Evolutionary conservation across 2,888 invertebrate genomes (phyloP).

Genomic region (Masnerella sp.): DNA sequence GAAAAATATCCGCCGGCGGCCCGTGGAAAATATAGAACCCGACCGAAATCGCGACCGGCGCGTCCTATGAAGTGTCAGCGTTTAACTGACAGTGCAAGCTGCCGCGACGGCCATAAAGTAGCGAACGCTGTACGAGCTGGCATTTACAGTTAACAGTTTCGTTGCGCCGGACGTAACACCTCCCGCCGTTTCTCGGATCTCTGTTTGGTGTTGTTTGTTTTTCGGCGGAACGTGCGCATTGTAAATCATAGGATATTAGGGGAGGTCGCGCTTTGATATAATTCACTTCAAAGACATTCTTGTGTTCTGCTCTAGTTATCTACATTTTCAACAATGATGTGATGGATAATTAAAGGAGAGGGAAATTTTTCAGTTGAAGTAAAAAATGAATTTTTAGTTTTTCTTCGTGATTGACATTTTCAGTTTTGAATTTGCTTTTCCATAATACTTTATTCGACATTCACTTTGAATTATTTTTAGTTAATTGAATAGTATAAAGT

Average conservation of each 20-base stretch:
- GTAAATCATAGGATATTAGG: conserved; percentile 77
- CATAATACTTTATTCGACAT: too few species aligned
- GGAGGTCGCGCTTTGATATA: conserved; percentile 75
- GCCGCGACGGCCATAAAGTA: conserved; percentile 62
- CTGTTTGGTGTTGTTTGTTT: conserved; percentile 16
- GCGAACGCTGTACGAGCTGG: conserved; percentile 48
- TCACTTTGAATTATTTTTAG: too few species aligned
- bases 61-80: conserved; percentile 59
- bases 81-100: conserved; percentile 62
- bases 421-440: too few species aligned
- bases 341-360: too few species aligned
- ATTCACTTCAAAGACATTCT: conserved; percentile 76
- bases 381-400: too few species aligned
- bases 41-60: conserved; percentile 49
- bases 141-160: conserved; percentile 62
- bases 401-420: too few species aligned
- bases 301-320: conserved; percentile 65
- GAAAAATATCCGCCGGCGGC: conserved; percentile 34
- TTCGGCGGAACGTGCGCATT: conserved; percentile 62
- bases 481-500: too few species aligned
- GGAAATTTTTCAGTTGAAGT: too few species aligned
- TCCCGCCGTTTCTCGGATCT: neutral
- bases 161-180: conserved; percentile 20
- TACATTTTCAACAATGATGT: neutral
- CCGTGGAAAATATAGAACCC: conserved; percentile 13